phyloP scores from a whole-genome alignment of 2,888 invertebrate genomes.

The Athrips mouffetella region DNA sequence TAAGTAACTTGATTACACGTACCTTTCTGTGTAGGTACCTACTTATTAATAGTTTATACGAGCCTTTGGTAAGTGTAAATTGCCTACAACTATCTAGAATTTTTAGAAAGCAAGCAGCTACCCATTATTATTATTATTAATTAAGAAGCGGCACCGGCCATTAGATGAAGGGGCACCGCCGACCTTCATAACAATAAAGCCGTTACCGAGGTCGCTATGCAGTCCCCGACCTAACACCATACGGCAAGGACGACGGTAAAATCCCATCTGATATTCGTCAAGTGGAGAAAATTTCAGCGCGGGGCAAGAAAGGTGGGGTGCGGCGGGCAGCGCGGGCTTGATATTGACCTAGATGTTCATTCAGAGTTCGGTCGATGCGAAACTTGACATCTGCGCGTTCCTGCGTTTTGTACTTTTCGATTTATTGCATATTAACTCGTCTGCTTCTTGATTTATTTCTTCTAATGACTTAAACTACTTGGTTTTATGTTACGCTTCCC shows the following conservation, averaged over 20 bases:
- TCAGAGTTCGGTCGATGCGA: constrained; percentile 78
- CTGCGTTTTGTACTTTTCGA: constrained; percentile 70
- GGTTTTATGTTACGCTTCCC: neutral
- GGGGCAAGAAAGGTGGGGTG: constrained; percentile 45
- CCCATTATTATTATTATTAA: too few relatives aligned
- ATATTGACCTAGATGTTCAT: constrained; percentile 79
- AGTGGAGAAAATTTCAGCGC: constrained; percentile 53
- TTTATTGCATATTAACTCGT: constrained; percentile 53
- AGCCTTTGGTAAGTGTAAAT: too few relatives aligned
- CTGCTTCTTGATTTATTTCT: constrained; percentile 45
- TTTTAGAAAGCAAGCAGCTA: too few relatives aligned
- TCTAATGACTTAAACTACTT: constrained; percentile 11
- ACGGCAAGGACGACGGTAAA: constrained; percentile 36
- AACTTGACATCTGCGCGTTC: constrained; percentile 77
- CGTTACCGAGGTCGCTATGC: neutral
- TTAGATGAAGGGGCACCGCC: too few relatives aligned
- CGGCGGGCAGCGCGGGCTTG: constrained; percentile 61
- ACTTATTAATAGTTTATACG: too few relatives aligned
- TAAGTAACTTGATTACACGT: too few relatives aligned
- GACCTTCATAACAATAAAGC: constrained; percentile 8
- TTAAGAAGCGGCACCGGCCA: too few relatives aligned
- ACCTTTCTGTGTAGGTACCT: too few relatives aligned
- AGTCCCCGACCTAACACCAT: neutral
- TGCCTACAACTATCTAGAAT: too few relatives aligned
- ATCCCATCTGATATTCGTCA: constrained; percentile 56